Evolutionary conservation across 2,888 invertebrate genomes (phyloP).

Genomic region (Zhuqinia jingwanae): DNA sequence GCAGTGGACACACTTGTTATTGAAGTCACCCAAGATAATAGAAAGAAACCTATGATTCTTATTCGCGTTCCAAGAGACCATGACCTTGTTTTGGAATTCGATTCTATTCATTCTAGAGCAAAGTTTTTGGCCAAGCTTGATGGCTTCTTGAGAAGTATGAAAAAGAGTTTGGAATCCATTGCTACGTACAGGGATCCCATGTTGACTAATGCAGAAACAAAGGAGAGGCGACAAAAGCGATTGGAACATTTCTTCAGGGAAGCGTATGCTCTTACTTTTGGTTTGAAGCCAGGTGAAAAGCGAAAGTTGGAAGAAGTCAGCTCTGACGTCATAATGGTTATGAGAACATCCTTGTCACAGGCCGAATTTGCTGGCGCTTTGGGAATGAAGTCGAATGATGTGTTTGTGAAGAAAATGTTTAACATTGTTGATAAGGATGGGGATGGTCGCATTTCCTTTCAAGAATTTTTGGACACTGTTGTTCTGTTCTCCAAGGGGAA

Average conservation of each 20-base stretch:
- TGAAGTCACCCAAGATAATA: constrained; percentile 90
- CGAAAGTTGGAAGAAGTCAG: constrained; percentile 84
- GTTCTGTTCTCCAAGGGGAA: constrained; percentile 95
- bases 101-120: constrained; percentile 88
- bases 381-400: constrained; percentile 96
- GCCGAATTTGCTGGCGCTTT: constrained; percentile 96
- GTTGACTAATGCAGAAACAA: constrained; percentile 95
- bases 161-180: constrained; percentile 89
- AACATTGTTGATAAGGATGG: constrained; percentile 97
- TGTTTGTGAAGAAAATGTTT: constrained; percentile 98
- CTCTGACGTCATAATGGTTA: constrained; percentile 91
- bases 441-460: constrained; percentile 95
- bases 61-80: constrained; percentile 91
- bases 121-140: constrained; percentile 94
- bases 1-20: constrained; percentile 90
- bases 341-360: constrained; percentile 95
- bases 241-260: constrained; percentile 97
- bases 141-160: constrained; percentile 90
- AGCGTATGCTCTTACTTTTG: constrained; percentile 96
- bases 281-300: constrained; percentile 92
- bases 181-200: constrained; percentile 90
- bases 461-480: constrained; percentile 96
- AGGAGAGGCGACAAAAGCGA: constrained; percentile 94
- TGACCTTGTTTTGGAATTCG: constrained; percentile 95
- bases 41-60: constrained; percentile 87